Percentiles rank a stretch among this genome's conserved stretches.
Evolutionary conservation across 2,888 invertebrate species (phyloP).

Genomic region (Agrilus cyanescens): DNA sequence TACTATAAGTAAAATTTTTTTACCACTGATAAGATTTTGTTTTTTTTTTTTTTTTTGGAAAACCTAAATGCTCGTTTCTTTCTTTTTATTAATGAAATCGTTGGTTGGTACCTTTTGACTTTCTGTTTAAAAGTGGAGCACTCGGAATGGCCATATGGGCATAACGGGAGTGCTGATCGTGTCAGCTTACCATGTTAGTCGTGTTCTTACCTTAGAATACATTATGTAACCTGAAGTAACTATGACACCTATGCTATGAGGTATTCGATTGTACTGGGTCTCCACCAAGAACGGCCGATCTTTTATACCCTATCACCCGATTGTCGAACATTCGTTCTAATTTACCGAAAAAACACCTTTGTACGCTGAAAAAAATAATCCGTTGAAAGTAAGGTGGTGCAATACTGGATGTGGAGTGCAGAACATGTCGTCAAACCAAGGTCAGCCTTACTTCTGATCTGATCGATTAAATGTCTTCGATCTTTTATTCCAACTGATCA

Average conservation of each 20-base stretch:
- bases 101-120: neutral
- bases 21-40: neutral
- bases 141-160: no score
- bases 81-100: slow-evolving; percentile 1
- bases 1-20: neutral
- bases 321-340: slow-evolving; percentile 20
- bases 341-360: slow-evolving; percentile 16
- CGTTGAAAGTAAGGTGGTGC: slow-evolving; percentile 12
- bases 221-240: slow-evolving; percentile 21
- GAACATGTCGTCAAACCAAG: slow-evolving; percentile 8
- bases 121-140: neutral
- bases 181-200: no score
- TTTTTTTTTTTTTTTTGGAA: no score
- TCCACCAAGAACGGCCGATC: slow-evolving; percentile 16
- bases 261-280: slow-evolving; percentile 23
- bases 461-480: no score
- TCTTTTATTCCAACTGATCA: no score
- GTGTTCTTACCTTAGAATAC: slow-evolving; percentile 23
- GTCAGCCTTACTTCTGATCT: slow-evolving; percentile 7
- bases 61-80: neutral
- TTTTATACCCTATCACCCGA: slow-evolving; percentile 22
- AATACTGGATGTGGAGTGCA: slow-evolving; percentile 8
- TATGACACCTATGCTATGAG: slow-evolving; percentile 16
- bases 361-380: slow-evolving; percentile 7
- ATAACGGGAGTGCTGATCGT: no score